These are phyloP conservation scores for Bagarius yarrelli DNA, from an alignment of 2,113 vertebrate genomes.

Conservation along the genomic window DNA sequence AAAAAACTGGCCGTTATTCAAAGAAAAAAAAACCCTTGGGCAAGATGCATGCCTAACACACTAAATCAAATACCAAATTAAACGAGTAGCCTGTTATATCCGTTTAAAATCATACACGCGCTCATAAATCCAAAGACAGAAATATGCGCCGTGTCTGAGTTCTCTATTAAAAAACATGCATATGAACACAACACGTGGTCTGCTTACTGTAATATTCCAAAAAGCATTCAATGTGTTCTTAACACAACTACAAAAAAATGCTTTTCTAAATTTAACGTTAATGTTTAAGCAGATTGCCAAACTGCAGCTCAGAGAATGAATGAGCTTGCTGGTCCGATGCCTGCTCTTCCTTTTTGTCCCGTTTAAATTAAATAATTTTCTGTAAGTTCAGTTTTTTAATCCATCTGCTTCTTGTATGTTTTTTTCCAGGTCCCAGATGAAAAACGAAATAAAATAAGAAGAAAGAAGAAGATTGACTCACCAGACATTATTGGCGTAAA, in stretches of 20 bases:
- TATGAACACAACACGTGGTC: background rate
- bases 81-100: background rate
- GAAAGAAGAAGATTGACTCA: slow-evolving; percentile 70
- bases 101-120: background rate
- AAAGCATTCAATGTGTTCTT: background rate
- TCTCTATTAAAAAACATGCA: background rate
- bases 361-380: background rate
- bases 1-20: slow-evolving; percentile 12
- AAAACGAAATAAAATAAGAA: slow-evolving; percentile 40
- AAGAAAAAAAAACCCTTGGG: background rate
- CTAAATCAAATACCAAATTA: slow-evolving; percentile 11
- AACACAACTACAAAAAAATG: background rate
- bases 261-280: background rate
- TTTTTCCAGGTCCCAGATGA: slow-evolving; percentile 61
- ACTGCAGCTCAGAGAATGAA: background rate
- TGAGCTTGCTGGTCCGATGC: background rate
- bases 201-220: background rate
- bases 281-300: background rate
- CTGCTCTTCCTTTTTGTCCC: background rate
- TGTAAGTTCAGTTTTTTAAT: slow-evolving; percentile 8
- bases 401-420: slow-evolving; percentile 43
- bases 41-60: slow-evolving; percentile 10
- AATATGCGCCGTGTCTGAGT: background rate
- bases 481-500: slow-evolving; percentile 81
- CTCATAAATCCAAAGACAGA: background rate